These are phyloP conservation scores for Pseudoatta argentina DNA, from an alignment of 1,140 invertebrate species.

Conservation along the genomic window DNA sequence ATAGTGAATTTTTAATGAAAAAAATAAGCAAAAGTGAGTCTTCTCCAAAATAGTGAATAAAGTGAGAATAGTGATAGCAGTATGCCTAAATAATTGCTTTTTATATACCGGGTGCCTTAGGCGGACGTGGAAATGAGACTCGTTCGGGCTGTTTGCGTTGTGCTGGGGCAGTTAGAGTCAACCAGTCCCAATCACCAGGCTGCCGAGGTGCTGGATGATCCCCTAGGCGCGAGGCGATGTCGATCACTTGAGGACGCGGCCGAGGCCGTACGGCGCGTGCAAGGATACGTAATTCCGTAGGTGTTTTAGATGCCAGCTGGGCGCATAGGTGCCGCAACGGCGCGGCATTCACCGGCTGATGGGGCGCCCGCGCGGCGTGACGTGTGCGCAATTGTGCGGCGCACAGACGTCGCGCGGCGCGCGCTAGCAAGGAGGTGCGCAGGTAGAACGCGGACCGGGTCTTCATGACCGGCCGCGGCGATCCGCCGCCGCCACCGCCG, in stretches of 20 bases:
- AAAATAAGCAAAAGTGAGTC: too few relatives aligned
- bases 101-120: constrained; percentile 91
- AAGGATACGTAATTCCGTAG: constrained; percentile 91
- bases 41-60: too few relatives aligned
- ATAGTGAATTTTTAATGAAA: too few relatives aligned
- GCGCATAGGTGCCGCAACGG: constrained; percentile 87
- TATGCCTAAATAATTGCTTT: neutral
- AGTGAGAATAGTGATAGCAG: too few relatives aligned
- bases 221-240: constrained; percentile 92
- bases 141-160: constrained; percentile 92
- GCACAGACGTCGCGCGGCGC: constrained; percentile 94
- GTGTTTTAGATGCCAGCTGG: constrained; percentile 93
- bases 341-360: constrained; percentile 89
- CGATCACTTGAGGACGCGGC: constrained; percentile 90
- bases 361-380: constrained; percentile 95
- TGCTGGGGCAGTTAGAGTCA: constrained; percentile 92
- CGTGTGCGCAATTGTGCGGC: constrained; percentile 93
- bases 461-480: constrained; percentile 97
- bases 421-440: constrained; percentile 94
- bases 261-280: constrained; percentile 93
- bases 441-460: constrained; percentile 98
- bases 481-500: constrained; percentile 87
- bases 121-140: constrained; percentile 95
- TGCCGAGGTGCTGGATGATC: constrained; percentile 86
- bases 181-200: constrained; percentile 92